Evolutionary conservation across 2,888 invertebrate species (phyloP).

Genomic region (Eupithecia pulchellata): DNA sequence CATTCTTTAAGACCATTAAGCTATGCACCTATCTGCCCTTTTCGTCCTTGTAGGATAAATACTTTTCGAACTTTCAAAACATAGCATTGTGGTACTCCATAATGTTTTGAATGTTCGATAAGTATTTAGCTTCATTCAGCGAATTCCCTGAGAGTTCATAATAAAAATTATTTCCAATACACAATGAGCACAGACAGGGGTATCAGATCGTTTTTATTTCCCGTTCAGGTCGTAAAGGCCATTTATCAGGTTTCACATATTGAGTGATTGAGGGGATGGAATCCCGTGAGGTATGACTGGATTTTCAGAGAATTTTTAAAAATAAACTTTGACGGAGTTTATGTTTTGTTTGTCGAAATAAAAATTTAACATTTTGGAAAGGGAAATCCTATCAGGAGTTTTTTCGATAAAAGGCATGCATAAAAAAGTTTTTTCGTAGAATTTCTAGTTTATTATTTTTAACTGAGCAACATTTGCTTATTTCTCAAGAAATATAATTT

Average conservation of each 20-base stretch:
- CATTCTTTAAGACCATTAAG: too few species aligned
- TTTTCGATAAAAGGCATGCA: too few species aligned
- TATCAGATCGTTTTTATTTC: constrained; percentile 8
- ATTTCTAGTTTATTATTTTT: too few species aligned
- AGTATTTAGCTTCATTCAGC: not conserved
- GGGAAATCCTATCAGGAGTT: not conserved
- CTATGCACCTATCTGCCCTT: too few species aligned
- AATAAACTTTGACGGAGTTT: not conserved
- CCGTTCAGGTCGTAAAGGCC: not conserved
- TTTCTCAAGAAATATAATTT: too few species aligned
- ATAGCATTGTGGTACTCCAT: too few species aligned
- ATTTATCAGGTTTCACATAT: constrained; percentile 13
- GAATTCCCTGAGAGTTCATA: not conserved
- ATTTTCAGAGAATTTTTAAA: not conserved
- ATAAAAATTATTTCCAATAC: not conserved
- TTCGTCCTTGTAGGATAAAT: too few species aligned
- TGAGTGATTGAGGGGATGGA: constrained; percentile 4
- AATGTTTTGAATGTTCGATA: not conserved
- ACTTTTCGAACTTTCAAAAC: too few species aligned
- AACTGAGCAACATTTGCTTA: too few species aligned
- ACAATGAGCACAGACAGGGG: not conserved
- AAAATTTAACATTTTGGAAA: not conserved
- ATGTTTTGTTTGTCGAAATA: not conserved
- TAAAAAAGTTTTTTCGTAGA: too few species aligned
- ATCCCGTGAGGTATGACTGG: constrained; percentile 6